Percentiles rank a stretch among this genome's conserved stretches.
These are phyloP conservation scores for Numenius arquata DNA, from an alignment of 2,113 vertebrate species.

Conservation along the genomic window DNA sequence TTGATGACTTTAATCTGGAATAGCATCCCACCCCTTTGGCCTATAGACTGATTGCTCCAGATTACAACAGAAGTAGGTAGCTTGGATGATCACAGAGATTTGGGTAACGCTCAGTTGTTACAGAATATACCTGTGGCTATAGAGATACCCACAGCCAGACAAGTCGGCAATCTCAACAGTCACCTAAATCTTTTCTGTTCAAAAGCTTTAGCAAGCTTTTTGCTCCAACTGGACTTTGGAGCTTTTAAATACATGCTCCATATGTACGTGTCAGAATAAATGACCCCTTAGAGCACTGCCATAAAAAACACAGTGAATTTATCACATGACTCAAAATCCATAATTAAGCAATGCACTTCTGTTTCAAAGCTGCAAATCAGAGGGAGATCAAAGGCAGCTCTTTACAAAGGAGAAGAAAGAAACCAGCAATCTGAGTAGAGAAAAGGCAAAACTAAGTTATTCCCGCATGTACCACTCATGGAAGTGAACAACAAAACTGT, in stretches of 20 bases:
- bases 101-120: background rate
- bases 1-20: background rate
- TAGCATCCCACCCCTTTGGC: background rate
- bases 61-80: background rate
- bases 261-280: background rate
- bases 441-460: background rate
- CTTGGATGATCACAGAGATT: background rate
- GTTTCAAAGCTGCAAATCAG: slow-evolving; percentile 41
- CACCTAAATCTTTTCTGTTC: background rate
- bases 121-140: background rate
- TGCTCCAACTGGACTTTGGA: background rate
- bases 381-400: slow-evolving; percentile 49
- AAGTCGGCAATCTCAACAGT: background rate
- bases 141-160: background rate
- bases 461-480: background rate
- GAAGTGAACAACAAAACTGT: background rate
- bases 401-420: slow-evolving; percentile 11
- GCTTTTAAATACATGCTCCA: background rate
- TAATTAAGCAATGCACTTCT: slow-evolving; percentile 34
- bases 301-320: background rate
- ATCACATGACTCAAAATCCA: background rate
- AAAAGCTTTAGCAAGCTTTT: background rate
- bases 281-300: background rate
- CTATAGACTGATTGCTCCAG: background rate
- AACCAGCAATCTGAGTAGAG: background rate